phyloP scores from a whole-genome alignment of 2,797 vertebrate species.

The Lepilemur septentrionalis region DNA sequence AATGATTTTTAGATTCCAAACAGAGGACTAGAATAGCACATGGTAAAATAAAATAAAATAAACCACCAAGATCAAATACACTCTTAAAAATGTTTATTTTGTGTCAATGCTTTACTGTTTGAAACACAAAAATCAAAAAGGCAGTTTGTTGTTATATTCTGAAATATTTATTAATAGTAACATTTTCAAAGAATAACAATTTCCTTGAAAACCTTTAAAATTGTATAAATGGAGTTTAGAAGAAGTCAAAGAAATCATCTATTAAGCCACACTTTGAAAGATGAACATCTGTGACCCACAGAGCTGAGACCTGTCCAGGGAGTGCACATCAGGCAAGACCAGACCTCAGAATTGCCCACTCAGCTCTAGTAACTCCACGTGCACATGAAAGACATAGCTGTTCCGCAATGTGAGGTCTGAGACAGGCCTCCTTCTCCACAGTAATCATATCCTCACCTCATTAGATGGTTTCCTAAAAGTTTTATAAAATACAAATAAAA shows the following conservation, averaged over 20 bases:
- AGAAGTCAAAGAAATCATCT: not conserved
- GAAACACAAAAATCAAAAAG: constrained; percentile 25
- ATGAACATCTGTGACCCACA: not conserved
- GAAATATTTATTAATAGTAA: not conserved
- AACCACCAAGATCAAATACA: not conserved
- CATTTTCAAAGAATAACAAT: constrained; percentile 8
- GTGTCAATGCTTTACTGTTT: constrained; percentile 34
- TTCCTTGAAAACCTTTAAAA: not conserved
- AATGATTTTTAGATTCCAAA: constrained; percentile 65
- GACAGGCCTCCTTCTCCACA: not conserved
- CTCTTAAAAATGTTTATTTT: constrained; percentile 8
- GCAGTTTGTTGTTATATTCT: not conserved
- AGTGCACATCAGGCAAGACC: not conserved
- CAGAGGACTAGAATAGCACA: constrained; percentile 42
- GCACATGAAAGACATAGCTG: accelerated
- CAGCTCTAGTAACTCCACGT: accelerated
- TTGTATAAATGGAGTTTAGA: not conserved
- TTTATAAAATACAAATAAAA: not conserved
- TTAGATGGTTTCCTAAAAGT: not conserved
- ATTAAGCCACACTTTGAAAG: not conserved
- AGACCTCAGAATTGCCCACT: not conserved
- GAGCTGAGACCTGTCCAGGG: too few relatives aligned
- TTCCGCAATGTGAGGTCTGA: accelerated
- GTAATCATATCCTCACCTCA: accelerated
- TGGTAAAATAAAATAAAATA: not conserved